phyloP scores from a whole-genome alignment of 2,113 vertebrate genomes.

The Gasterosteus aculeatus region DNA sequence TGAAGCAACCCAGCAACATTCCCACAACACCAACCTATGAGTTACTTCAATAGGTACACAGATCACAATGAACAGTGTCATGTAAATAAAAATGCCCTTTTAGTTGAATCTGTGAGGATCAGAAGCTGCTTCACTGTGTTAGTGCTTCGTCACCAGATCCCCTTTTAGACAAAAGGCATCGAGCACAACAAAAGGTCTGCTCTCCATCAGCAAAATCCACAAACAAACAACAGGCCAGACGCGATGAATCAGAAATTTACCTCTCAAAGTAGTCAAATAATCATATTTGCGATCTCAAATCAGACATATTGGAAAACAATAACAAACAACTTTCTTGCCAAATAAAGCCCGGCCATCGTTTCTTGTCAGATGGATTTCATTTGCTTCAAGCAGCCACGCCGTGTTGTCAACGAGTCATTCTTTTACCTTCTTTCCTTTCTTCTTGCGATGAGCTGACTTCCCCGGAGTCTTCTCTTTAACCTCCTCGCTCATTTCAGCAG shows the following conservation, averaged over 20 bases:
- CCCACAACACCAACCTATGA: background rate
- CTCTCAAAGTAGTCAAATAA: background rate
- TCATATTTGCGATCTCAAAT: background rate
- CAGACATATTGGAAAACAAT: background rate
- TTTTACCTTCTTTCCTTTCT: constrained; percentile 81
- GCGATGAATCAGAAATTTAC: background rate
- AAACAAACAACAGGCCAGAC: background rate
- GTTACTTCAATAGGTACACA: background rate
- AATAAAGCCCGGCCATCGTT: background rate
- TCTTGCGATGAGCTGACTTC: constrained; percentile 76
- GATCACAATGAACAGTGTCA: background rate
- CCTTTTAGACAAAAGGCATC: constrained; percentile 16
- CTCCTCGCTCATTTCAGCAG: constrained; percentile 77
- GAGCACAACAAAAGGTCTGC: constrained; percentile 19
- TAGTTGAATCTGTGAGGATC: background rate
- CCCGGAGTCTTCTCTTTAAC: constrained; percentile 73
- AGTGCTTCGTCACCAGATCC: constrained; percentile 13
- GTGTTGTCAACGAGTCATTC: constrained; percentile 59
- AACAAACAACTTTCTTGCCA: constrained; percentile 7
- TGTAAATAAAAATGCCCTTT: background rate
- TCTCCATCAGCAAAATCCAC: constrained; percentile 13
- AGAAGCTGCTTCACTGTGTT: background rate
- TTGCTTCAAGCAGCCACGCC: constrained; percentile 31
- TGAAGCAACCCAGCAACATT: background rate
- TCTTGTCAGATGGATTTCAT: constrained; percentile 15